Percentiles rank a stretch among this genome's conserved stretches.
These are phyloP conservation scores for Sebastes schlegelii DNA, from an alignment of 2,113 vertebrate genomes.

Conservation along the genomic window DNA sequence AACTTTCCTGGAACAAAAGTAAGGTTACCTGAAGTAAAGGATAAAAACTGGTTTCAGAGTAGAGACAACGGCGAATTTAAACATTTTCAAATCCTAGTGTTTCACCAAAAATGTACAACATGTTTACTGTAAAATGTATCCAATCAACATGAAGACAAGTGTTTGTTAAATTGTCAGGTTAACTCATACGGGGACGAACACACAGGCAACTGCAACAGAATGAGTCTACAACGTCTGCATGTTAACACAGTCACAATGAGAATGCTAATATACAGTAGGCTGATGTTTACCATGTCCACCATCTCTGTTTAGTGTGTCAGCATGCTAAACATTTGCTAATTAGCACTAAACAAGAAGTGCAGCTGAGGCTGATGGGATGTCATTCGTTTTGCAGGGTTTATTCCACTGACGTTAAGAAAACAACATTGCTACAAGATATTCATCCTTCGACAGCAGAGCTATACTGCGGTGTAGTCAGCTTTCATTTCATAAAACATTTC, in stretches of 20 bases:
- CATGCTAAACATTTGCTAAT: neutral
- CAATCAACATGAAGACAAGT: neutral
- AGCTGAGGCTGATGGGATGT: too few species aligned
- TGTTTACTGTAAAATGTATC: neutral
- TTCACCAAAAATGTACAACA: neutral
- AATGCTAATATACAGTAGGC: neutral
- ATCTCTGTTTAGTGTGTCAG: neutral
- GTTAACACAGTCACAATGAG: neutral
- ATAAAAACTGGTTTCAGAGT: neutral
- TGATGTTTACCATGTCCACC: neutral
- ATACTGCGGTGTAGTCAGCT: neutral
- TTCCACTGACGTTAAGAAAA: neutral
- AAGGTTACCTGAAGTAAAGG: conserved; percentile 1
- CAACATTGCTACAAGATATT: neutral
- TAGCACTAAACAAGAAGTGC: too few species aligned
- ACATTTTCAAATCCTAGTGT: neutral
- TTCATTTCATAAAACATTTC: neutral
- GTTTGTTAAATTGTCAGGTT: neutral
- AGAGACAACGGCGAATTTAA: neutral
- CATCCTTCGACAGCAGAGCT: neutral
- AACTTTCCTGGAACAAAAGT: conserved; percentile 14
- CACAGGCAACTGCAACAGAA: neutral
- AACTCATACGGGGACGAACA: neutral
- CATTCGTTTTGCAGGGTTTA: neutral
- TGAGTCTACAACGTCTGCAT: neutral